A percentile compares a stretch with the other conserved stretches of the same genome.
Evolutionary conservation across 2,797 vertebrate genomes (phyloP).

Genomic region (Australoheros facetus): DNA sequence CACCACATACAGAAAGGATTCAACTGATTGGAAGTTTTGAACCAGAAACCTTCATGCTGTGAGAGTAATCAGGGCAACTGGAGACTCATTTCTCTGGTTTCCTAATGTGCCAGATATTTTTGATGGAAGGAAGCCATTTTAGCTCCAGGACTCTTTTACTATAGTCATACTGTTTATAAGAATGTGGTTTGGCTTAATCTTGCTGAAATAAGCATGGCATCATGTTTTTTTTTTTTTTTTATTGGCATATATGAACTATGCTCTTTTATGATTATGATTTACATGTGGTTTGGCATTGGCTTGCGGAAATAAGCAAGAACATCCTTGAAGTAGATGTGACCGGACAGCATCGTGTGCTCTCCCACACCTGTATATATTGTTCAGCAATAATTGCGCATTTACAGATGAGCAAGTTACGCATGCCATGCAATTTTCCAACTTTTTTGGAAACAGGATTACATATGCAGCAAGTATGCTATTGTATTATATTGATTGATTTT

Average conservation of each 20-base stretch:
- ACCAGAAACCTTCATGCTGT: neutral
- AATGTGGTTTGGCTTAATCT: neutral
- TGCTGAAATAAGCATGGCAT: neutral
- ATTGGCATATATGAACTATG: neutral
- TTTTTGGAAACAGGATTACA: neutral
- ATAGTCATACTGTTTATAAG: neutral
- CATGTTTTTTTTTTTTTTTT: neutral
- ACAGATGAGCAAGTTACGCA: neutral
- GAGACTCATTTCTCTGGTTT: neutral
- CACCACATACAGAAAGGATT: too few relatives aligned
- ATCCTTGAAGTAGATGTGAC: neutral
- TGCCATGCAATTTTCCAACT: too few relatives aligned
- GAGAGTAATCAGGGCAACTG: neutral
- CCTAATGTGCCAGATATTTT: neutral
- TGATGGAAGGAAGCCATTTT: neutral
- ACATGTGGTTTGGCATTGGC: neutral
- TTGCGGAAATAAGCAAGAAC: neutral
- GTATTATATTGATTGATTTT: neutral
- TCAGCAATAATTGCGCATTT: neutral
- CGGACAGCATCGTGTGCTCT: too few relatives aligned
- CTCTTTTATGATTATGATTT: neutral
- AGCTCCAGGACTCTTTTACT: neutral
- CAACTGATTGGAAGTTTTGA: too few relatives aligned
- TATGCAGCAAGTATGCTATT: neutral
- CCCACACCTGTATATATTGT: neutral